Conservation (phyloP, 2,888 invertebrate genomes). For the Elaeidobius kamerunicus region DNA sequence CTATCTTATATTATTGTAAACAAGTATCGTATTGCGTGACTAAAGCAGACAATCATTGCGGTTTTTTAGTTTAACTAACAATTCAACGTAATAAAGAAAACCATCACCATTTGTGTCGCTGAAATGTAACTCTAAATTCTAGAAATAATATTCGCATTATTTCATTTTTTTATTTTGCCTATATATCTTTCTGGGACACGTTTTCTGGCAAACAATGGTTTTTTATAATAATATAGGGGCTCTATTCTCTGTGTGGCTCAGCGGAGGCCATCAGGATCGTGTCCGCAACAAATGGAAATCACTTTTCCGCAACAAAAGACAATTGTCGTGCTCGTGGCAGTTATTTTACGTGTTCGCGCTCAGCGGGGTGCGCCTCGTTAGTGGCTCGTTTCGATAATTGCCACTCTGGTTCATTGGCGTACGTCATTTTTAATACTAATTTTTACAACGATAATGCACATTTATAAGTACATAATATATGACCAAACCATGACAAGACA, state of each 20-base stretch:
- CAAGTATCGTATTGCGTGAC: too few species aligned
- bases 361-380: slow-evolving; percentile 24
- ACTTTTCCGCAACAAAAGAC: slow-evolving; percentile 41
- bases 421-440: not conserved
- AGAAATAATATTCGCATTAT: not conserved
- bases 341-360: slow-evolving; percentile 37
- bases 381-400: slow-evolving; percentile 30
- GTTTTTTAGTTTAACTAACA: too few species aligned
- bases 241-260: slow-evolving; percentile 13
- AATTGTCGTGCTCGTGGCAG: slow-evolving; percentile 40
- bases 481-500: too few species aligned
- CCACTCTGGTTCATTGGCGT: slow-evolving; percentile 10
- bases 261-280: slow-evolving; percentile 24
- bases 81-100: too few species aligned
- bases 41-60: too few species aligned
- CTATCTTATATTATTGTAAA: too few species aligned
- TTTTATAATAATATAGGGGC: slow-evolving; percentile 17
- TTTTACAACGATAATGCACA: too few species aligned
- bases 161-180: not conserved
- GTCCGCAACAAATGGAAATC: slow-evolving; percentile 39
- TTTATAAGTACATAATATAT: too few species aligned
- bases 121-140: not conserved
- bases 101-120: too few species aligned
- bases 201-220: slow-evolving; percentile 15
- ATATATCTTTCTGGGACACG: not conserved